Evolutionary conservation across 1,140 invertebrate genomes (phyloP).

Genomic region (Apis laboriosa): DNA sequence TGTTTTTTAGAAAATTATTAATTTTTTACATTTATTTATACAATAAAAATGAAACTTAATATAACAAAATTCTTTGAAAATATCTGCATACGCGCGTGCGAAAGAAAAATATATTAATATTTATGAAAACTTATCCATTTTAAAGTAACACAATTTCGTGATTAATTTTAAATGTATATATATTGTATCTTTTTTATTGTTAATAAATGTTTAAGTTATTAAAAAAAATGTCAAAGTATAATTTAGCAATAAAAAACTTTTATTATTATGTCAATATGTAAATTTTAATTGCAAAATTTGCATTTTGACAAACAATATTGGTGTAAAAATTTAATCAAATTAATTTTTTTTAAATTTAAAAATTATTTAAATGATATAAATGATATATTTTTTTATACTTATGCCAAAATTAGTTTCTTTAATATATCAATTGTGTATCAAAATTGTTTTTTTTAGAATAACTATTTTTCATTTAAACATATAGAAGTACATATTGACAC

Average conservation of each 20-base stretch:
- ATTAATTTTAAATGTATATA: constrained; percentile 10
- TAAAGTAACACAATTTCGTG: background rate
- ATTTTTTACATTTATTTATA: constrained; percentile 10
- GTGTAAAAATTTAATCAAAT: background rate
- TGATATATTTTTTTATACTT: constrained; percentile 9
- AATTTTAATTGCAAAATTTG: constrained; percentile 14
- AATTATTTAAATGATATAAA: background rate
- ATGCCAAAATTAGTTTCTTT: background rate
- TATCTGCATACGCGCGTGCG: no score
- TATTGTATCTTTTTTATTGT: constrained; percentile 24
- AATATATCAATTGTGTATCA: constrained; percentile 23
- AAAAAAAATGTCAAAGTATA: background rate
- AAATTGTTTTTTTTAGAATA: constrained; percentile 14
- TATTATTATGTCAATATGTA: constrained; percentile 29
- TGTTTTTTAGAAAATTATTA: constrained; percentile 21
- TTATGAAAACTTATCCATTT: background rate
- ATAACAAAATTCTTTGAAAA: background rate
- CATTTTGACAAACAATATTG: background rate
- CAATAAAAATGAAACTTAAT: constrained; percentile 19
- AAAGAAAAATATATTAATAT: background rate
- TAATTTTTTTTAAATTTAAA: background rate
- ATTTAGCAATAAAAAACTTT: background rate
- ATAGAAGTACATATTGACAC: constrained; percentile 36
- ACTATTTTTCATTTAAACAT: constrained; percentile 10
- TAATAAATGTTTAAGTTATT: constrained; percentile 29